Conservation (phyloP, 2,113 vertebrate species). For the Machaerirhynchus nigripectus region DNA sequence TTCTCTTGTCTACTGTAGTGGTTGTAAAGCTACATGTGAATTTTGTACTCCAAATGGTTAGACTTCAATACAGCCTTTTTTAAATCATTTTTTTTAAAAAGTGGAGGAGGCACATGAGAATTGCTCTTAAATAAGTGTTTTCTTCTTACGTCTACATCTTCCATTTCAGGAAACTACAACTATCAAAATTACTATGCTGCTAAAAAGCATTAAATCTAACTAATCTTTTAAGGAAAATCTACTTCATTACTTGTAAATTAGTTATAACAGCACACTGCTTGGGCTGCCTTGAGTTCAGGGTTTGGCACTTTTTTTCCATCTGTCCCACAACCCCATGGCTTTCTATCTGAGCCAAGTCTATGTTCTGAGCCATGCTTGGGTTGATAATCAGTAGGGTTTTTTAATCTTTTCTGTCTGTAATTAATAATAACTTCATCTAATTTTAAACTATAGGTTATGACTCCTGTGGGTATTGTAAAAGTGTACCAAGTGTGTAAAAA, state of each 20-base stretch:
- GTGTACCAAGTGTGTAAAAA: not conserved
- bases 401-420: not conserved
- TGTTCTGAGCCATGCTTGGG: not conserved
- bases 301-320: not conserved
- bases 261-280: not conserved
- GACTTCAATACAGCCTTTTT: not conserved
- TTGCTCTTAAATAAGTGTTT: not conserved
- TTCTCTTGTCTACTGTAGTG: conserved; percentile 71
- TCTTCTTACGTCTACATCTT: not conserved
- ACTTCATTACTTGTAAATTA: not conserved
- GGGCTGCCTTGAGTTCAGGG: not conserved
- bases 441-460: not conserved
- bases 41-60: not conserved
- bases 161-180: not conserved
- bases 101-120: not conserved
- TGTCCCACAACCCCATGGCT: not conserved
- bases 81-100: rapidly evolving
- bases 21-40: conserved; percentile 48
- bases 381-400: not conserved
- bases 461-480: not conserved
- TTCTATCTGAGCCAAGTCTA: not conserved
- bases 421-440: not conserved
- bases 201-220: not conserved
- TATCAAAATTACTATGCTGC: not conserved
- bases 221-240: not conserved